Evolutionary conservation across 2,797 vertebrate genomes (phyloP), one percentile per base, ranked within the genome.

Genomic region (Clamator glandarius): DNA sequence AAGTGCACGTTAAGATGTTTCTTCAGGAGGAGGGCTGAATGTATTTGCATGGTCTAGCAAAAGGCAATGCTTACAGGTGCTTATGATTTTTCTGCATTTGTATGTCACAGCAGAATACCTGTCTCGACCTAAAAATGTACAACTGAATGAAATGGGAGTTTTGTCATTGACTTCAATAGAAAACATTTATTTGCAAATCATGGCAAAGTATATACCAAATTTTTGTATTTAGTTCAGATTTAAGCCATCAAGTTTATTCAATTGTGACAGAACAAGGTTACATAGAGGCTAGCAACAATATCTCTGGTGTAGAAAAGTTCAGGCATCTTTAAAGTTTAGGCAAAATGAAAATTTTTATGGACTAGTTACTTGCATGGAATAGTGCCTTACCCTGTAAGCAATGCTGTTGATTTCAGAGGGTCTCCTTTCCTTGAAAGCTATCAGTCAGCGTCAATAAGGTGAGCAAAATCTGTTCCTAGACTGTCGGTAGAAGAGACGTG

Each of bases 361-460:
- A 58, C 50, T 25, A 69, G 74, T 70, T 84, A 50, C 51, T 83
- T 15, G 5, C 68, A 52, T 85, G 59, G 75, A 91, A 81, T 69
- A 93, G 88, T 96, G 90, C 92, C 96, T 96, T 96, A 95, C 86
- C 78, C 79, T 89, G 93, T 58, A 94, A 92, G 78, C 55, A 93
- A 64, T 75, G 86, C 58, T 48, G 42, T 66, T 87, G 76, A 93
- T 92, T 88, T 92, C 61, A 89, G 57, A 94, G 72, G 28, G 59
- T 94, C 48, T 91, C 33, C 70, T 82, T 76, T 88, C 79, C 77
- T 84, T 84, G 59, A 64, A 76, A 79, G 59, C 79, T 80, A 68
- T 52, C 26, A 67, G 67, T 83, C 57, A 77, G 23, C 55, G 90
- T 46, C 77, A 88, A 52, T 50, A 67, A 94, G 85, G 4, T 29